Conservation (phyloP, 1,140 invertebrate genomes). For the Papilio xuthus region DNA sequence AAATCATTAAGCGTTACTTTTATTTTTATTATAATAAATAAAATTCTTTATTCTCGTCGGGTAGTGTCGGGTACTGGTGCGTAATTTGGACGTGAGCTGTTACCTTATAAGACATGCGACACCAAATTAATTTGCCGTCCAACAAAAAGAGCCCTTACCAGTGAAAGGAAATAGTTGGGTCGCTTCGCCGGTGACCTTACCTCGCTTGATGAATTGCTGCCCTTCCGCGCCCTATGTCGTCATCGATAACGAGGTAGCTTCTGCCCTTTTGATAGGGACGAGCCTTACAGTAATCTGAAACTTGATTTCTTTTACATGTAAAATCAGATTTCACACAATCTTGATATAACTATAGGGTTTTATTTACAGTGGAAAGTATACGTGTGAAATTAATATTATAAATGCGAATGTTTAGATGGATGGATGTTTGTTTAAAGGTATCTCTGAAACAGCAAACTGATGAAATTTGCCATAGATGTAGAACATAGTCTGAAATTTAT, state of each 20-base stretch:
- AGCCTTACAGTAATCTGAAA: background rate
- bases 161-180: slow-evolving; percentile 55
- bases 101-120: slow-evolving; percentile 52
- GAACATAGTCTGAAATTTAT: too few relatives aligned
- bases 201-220: slow-evolving; percentile 68
- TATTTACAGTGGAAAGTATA: background rate
- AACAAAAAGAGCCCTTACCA: slow-evolving; percentile 61
- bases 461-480: too few relatives aligned
- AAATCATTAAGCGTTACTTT: background rate
- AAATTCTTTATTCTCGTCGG: slow-evolving; percentile 1
- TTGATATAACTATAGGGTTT: background rate
- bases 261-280: slow-evolving; percentile 55
- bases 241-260: slow-evolving; percentile 54
- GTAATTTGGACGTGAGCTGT: slow-evolving; percentile 21
- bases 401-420: too few relatives aligned
- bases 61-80: background rate
- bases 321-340: background rate
- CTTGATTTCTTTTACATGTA: background rate
- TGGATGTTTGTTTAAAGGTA: too few relatives aligned
- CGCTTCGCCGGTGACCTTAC: slow-evolving; percentile 53
- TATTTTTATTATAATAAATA: background rate
- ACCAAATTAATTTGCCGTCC: slow-evolving; percentile 65
- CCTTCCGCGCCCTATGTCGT: slow-evolving; percentile 59
- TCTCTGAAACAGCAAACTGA: too few relatives aligned
- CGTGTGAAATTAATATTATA: background rate